phyloP scores from a whole-genome alignment of 2,113 vertebrate genomes.

The Microcebus tavaratra region DNA sequence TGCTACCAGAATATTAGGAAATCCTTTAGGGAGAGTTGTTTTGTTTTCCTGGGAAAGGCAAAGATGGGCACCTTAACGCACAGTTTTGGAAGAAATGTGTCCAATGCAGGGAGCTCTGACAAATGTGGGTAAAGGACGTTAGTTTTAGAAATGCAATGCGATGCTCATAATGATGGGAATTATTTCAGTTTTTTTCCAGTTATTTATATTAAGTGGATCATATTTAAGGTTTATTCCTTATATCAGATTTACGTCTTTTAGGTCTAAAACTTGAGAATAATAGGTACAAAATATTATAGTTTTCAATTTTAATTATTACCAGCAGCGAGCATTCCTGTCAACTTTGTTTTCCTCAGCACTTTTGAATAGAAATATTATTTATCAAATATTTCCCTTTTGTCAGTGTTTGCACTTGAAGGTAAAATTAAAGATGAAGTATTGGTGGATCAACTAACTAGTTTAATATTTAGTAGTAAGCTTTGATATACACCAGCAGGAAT shows the following conservation, averaged over 20 bases:
- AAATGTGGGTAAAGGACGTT: not conserved
- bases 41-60: constrained; percentile 15
- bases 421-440: not conserved
- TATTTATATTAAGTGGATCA: not conserved
- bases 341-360: not conserved
- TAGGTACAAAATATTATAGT: not conserved
- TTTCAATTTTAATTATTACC: constrained; percentile 21
- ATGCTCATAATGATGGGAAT: not conserved
- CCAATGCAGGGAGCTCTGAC: not conserved
- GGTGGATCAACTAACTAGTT: not conserved
- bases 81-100: not conserved
- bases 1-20: not conserved
- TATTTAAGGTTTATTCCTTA: not conserved
- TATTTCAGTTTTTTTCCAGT: not conserved
- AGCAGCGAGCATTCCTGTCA: not conserved
- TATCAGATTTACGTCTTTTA: not conserved
- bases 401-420: not conserved
- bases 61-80: not conserved
- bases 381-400: not conserved
- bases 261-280: not conserved
- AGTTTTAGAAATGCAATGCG: not conserved
- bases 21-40: not conserved
- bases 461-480: not conserved
- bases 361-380: constrained; percentile 19
- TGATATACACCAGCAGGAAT: not conserved